phyloP scores from a whole-genome alignment of 1,140 invertebrate species.

The Aphidius gifuensis region DNA sequence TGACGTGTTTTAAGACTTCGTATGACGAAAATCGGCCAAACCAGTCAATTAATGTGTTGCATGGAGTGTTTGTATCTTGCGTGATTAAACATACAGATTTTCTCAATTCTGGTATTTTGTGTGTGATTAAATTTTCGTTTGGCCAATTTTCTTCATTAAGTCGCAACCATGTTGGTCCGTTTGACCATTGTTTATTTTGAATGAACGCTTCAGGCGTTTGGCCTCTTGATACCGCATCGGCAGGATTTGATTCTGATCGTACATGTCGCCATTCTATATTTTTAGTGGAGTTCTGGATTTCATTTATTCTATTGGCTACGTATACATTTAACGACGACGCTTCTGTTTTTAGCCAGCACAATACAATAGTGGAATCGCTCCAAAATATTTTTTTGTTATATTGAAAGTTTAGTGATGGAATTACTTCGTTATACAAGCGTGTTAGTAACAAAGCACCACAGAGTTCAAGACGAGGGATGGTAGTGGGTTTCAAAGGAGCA shows the following conservation, averaged over 20 bases:
- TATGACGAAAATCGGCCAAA: not conserved
- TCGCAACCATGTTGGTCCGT: constrained; percentile 23
- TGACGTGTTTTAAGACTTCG: constrained; percentile 1
- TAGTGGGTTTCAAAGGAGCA: constrained; percentile 35
- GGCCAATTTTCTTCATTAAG: constrained; percentile 5
- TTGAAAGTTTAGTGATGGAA: no score
- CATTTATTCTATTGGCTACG: constrained; percentile 24
- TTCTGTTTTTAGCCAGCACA: constrained; percentile 25
- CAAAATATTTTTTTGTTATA: constrained; percentile 23
- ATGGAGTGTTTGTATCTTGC: not conserved
- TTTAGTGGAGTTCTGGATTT: constrained; percentile 36
- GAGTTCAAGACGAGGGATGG: constrained; percentile 34
- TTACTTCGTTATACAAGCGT: no score
- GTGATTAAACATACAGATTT: constrained; percentile 4
- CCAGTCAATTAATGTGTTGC: not conserved
- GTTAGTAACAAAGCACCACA: no score
- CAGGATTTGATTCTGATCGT: constrained; percentile 36
- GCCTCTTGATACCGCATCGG: constrained; percentile 28
- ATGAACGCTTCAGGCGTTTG: constrained; percentile 18
- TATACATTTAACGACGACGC: constrained; percentile 1
- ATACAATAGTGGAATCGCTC: constrained; percentile 28
- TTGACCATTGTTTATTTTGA: constrained; percentile 21
- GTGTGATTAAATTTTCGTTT: constrained; percentile 9
- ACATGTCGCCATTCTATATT: constrained; percentile 36
- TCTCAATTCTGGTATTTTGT: constrained; percentile 20